phyloP scores from a whole-genome alignment of 2,797 vertebrate species.

The Austrolebias charrua region DNA sequence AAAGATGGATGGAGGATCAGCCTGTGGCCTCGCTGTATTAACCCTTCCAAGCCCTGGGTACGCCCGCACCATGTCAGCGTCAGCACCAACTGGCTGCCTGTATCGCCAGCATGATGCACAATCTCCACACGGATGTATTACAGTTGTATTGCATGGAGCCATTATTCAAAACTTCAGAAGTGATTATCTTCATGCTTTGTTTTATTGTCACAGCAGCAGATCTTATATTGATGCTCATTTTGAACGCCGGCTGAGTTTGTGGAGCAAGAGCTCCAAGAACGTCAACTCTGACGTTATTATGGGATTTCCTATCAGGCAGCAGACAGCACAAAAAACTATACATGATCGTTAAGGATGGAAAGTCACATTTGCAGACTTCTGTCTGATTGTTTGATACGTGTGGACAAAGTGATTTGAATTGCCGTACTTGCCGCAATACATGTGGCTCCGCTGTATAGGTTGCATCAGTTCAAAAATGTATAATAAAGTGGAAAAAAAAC shows the following conservation, averaged over 20 bases:
- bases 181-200: constrained; percentile 59
- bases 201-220: constrained; percentile 47
- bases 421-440: too few species aligned
- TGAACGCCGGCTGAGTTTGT: constrained; percentile 42
- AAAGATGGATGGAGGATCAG: constrained; percentile 59
- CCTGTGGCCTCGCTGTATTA: constrained; percentile 58
- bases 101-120: constrained; percentile 56
- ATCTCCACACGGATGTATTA: constrained; percentile 50
- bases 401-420: too few species aligned
- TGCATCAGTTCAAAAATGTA: too few species aligned
- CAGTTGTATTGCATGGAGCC: constrained; percentile 40
- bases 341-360: constrained; percentile 26
- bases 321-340: constrained; percentile 9
- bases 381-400: constrained; percentile 21
- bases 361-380: constrained; percentile 11
- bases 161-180: constrained; percentile 59
- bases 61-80: constrained; percentile 67
- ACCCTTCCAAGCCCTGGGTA: constrained; percentile 50
- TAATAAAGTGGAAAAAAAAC: too few species aligned
- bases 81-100: constrained; percentile 39
- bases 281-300: constrained; percentile 10
- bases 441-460: too few species aligned
- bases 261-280: constrained; percentile 15
- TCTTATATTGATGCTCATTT: constrained; percentile 38
- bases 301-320: constrained; percentile 27